Base-by-base conservation (phyloP, 2,113 vertebrate genomes). In the Dromaius novaehollandiae region DNA sequence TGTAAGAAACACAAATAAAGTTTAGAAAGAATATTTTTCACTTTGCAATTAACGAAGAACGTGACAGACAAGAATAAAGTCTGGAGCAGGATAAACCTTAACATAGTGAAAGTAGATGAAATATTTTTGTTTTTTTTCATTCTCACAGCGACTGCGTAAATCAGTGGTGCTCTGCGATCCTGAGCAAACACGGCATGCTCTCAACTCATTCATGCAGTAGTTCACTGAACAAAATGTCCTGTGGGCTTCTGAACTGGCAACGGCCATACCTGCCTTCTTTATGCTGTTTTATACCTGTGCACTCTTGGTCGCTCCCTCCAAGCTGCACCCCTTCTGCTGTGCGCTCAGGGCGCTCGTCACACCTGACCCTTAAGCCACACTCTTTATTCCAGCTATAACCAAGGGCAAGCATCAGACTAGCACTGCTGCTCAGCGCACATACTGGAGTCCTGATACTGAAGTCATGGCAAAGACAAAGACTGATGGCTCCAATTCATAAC, bases 391-490 rank as follows among this genome's bases (percentile, higher is more conserved):
- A 15, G 32, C 25, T 34, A 15, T 10, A 3, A 7, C 50, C 32
- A 64, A 24, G 20, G 22, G 13, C 26, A 34, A 44, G 11, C 24
- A 12, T 0, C 1, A 78, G 73, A 48, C 36, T 9, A 11, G 28
- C 24, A 2, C 5, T 8, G 32, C 32, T 2, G 30, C 16, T 8
- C 42, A 17, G 2, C 0, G 7, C 26, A 6, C 3, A 1, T 1
- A 18, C 13, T 18, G 38, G 13, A 68, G 24, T 14, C 22, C 32
- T 65, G 42, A 25, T 28, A 36, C 56, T 46, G 12, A 46, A 50
- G 8, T 20, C 38, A 12, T 0, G 1, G 53, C 40, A 66, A 4
- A 70, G 68, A 50, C 14, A n/a, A 70, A 50, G 24, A 28, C 0
- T 4, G 44, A 34, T 44, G 75, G 25, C 64, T 83, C 48, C 80